These are phyloP conservation scores for Carcharodon carcharias DNA, from an alignment of 2,797 vertebrate species.

Conservation along the genomic window DNA sequence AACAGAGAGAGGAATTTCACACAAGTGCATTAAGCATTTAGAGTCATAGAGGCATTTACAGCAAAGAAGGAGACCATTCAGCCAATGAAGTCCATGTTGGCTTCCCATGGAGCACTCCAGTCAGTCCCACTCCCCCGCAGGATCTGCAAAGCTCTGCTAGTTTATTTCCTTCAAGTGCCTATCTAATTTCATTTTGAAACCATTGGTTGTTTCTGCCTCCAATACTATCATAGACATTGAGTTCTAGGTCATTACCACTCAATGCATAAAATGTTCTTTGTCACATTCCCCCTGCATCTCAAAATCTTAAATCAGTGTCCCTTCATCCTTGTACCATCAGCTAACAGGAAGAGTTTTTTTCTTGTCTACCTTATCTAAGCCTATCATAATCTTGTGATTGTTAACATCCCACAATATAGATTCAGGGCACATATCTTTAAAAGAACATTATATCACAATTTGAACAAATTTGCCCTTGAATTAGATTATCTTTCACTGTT, in stretches of 20 bases:
- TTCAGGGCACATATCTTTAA: neutral
- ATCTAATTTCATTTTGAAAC: no score
- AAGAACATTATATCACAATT: neutral
- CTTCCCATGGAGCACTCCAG: no score
- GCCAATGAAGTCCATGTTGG: no score
- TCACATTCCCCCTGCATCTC: neutral
- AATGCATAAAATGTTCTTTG: neutral
- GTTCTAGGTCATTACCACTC: neutral
- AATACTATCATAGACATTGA: neutral
- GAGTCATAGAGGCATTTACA: no score
- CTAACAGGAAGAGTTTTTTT: neutral
- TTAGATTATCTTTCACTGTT: neutral
- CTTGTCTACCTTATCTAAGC: neutral
- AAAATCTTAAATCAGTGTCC: neutral
- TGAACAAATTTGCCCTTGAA: neutral
- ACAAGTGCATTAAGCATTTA: neutral
- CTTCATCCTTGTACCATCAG: neutral
- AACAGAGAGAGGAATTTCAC: neutral
- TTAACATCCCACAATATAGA: neutral
- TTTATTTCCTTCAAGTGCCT: no score
- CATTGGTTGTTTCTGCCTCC: no score
- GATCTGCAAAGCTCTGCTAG: no score
- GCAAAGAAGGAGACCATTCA: no score
- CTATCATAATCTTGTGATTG: neutral
- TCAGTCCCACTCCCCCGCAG: no score